phyloP scores from a whole-genome alignment of 2,113 vertebrate genomes.

The Ciconia stormi region DNA sequence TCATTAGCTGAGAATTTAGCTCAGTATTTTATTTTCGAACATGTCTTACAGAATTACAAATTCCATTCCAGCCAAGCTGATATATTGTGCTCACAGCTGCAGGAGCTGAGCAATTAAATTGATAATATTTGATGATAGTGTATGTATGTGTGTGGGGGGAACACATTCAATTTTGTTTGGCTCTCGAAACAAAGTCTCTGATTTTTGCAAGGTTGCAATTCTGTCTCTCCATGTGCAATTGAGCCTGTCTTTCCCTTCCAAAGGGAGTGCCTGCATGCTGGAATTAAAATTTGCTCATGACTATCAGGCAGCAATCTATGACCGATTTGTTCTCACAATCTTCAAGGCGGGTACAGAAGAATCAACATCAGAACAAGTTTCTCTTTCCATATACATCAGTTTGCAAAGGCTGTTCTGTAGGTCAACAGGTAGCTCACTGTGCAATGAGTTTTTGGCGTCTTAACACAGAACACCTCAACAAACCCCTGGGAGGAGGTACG shows the following conservation, averaged over 20 bases:
- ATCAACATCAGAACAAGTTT: conserved; percentile 28
- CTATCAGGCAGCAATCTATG: conserved; percentile 57
- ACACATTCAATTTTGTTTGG: conserved; percentile 62
- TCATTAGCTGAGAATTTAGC: conserved; percentile 49
- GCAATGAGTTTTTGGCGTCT: not conserved
- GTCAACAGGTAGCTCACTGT: not conserved
- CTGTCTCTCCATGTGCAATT: conserved; percentile 12
- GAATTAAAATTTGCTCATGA: conserved; percentile 49
- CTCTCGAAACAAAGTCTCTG: conserved; percentile 38
- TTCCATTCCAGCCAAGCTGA: conserved; percentile 59
- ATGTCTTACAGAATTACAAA: not conserved
- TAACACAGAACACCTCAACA: not conserved
- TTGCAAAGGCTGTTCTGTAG: not conserved
- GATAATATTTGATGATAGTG: conserved; percentile 64
- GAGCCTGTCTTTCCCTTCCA: conserved; percentile 49
- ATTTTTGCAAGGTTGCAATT: conserved; percentile 62
- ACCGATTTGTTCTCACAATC: conserved; percentile 62
- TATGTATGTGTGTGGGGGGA: conserved; percentile 33
- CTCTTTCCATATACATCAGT: conserved; percentile 18
- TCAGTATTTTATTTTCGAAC: conserved; percentile 22
- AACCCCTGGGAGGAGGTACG: not conserved
- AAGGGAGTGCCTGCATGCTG: conserved; percentile 55
- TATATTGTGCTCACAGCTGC: conserved; percentile 58
- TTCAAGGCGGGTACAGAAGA: conserved; percentile 32
- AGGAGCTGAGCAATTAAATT: conserved; percentile 60